These are phyloP conservation scores for Nothoprocta perdicaria DNA, from an alignment of 2,113 vertebrate species.

Conservation along the genomic window DNA sequence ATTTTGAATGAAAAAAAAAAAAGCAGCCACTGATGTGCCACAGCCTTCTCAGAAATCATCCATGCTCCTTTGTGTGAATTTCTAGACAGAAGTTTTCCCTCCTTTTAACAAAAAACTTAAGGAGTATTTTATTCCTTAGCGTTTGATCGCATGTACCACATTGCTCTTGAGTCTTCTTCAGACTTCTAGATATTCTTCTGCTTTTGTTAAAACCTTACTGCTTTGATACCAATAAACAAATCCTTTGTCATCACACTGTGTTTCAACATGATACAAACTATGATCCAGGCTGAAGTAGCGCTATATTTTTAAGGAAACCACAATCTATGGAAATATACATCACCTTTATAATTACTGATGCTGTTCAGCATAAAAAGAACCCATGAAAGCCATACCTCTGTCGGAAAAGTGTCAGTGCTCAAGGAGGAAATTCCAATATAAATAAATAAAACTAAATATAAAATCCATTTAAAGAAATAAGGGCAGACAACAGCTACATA, in stretches of 20 bases:
- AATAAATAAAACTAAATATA: constrained; percentile 53
- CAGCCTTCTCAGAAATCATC: not conserved
- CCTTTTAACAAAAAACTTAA: not conserved
- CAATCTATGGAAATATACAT: not conserved
- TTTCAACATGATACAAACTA: not conserved
- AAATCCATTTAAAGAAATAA: constrained; percentile 23
- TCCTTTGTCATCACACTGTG: not conserved
- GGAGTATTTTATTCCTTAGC: not conserved
- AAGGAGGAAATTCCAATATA: constrained; percentile 36
- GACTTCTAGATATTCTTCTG: not conserved
- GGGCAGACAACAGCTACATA: constrained; percentile 5
- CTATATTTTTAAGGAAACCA: not conserved
- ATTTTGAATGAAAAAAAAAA: not conserved
- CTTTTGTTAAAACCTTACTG: not conserved
- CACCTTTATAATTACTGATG: not conserved
- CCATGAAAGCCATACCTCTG: not conserved
- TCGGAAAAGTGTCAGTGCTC: constrained; percentile 67
- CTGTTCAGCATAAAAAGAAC: not conserved
- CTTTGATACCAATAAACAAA: not conserved
- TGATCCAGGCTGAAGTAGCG: not conserved
- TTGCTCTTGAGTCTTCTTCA: not conserved
- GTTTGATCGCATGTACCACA: not conserved
- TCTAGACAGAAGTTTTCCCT: not conserved
- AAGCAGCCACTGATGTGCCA: not conserved
- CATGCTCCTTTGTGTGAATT: not conserved